Evolutionary conservation across 2,888 invertebrate species (phyloP).

Genomic region (Resseliella maxima): DNA sequence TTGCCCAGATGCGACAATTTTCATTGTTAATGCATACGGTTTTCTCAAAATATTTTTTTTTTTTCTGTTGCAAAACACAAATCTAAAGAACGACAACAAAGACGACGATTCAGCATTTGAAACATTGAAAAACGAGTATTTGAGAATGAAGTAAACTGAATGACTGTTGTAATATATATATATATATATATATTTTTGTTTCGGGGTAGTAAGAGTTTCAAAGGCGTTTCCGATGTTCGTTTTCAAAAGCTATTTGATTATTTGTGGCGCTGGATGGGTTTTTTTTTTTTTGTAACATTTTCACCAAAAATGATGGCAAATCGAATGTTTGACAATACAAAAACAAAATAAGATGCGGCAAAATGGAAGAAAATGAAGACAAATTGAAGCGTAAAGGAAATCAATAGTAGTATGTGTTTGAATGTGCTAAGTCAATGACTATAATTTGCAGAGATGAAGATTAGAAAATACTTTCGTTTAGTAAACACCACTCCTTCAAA

Average conservation of each 20-base stretch:
- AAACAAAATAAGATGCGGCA: neutral
- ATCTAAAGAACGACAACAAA: too few relatives aligned
- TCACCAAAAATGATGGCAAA: too few relatives aligned
- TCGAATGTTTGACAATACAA: neutral
- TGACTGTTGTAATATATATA: too few relatives aligned
- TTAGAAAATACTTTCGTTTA: slow-evolving; percentile 23
- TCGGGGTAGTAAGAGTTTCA: neutral
- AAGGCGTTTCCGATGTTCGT: slow-evolving; percentile 53
- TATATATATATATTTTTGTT: neutral
- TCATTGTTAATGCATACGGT: neutral
- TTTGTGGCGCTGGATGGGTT: neutral
- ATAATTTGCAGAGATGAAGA: slow-evolving; percentile 53
- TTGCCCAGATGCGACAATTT: neutral
- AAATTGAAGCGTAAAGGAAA: neutral
- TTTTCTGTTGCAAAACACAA: neutral
- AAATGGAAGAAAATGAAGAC: neutral
- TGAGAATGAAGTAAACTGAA: neutral
- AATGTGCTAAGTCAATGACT: slow-evolving; percentile 53
- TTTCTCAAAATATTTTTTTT: too few relatives aligned
- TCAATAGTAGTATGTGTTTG: slow-evolving; percentile 46
- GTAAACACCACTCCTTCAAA: slow-evolving; percentile 6
- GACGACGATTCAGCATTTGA: slow-evolving; percentile 1
- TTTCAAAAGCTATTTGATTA: slow-evolving; percentile 12
- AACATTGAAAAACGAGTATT: neutral
- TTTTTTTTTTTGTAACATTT: neutral